Conservation (phyloP, 2,797 vertebrate genomes). For the Cottoperca gobio region DNA sequence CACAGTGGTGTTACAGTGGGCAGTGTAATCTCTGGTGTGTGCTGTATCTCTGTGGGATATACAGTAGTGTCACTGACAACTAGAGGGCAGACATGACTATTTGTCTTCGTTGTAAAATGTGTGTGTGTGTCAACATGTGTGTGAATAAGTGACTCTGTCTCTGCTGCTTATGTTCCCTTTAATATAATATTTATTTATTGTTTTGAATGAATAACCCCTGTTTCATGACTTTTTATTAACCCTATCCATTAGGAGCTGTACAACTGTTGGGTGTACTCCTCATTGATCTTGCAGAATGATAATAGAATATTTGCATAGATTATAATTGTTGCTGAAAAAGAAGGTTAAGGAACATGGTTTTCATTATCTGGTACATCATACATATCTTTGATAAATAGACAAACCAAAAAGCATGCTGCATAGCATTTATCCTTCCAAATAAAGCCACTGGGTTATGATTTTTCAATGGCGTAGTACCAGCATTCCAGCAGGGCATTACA, state of each 20-base stretch:
- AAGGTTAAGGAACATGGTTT: not conserved
- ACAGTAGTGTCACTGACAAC: conserved; percentile 75
- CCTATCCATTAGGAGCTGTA: not conserved
- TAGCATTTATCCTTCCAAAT: conserved; percentile 9
- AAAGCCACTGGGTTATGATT: conserved; percentile 56
- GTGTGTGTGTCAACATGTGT: conserved; percentile 16
- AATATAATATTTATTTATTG: not conserved
- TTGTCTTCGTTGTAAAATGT: conserved; percentile 36
- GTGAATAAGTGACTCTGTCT: not conserved
- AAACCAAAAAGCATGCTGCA: not conserved
- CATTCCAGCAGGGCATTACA: conserved; percentile 89
- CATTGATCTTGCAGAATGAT: not conserved
- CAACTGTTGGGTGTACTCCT: not conserved
- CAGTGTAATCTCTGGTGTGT: conserved; percentile 6
- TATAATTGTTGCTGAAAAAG: not conserved
- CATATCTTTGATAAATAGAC: not conserved
- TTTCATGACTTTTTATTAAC: not conserved
- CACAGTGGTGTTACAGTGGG: not conserved
- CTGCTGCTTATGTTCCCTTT: not conserved
- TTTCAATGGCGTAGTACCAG: conserved; percentile 78
- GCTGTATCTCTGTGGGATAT: conserved; percentile 26
- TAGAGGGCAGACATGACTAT: conserved; percentile 82
- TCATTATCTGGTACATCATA: not conserved
- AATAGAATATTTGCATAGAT: not conserved
- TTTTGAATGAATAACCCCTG: not conserved